These are phyloP conservation scores for Silurus glanis DNA, from an alignment of 2,113 vertebrate species.

Conservation along the genomic window DNA sequence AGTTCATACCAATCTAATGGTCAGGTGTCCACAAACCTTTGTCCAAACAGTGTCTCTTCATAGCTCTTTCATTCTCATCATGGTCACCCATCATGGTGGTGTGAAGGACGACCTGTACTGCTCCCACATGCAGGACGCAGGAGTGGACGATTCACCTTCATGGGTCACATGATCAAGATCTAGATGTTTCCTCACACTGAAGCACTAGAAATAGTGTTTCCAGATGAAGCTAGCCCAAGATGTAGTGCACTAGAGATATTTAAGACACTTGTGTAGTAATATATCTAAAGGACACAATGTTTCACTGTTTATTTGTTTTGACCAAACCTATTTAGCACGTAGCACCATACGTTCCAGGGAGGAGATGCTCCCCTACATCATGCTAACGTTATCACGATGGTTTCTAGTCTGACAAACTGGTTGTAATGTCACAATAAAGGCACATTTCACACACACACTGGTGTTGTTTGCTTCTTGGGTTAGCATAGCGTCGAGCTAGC, in stretches of 20 bases:
- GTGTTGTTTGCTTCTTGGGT: not conserved
- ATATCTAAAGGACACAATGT: not conserved
- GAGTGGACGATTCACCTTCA: not conserved
- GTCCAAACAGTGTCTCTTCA: too few species aligned
- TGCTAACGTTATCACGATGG: not conserved
- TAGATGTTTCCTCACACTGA: not conserved
- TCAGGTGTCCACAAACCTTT: too few species aligned
- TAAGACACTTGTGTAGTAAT: constrained; percentile 1
- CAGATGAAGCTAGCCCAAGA: not conserved
- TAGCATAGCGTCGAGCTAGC: not conserved
- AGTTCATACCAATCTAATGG: too few species aligned
- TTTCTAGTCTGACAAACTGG: not conserved
- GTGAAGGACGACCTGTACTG: not conserved
- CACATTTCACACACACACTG: not conserved
- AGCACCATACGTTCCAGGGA: not conserved
- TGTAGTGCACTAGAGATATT: not conserved
- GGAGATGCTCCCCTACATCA: not conserved
- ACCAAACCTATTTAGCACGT: not conserved
- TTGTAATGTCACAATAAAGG: not conserved
- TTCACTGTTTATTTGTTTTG: not conserved
- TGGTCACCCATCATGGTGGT: not conserved
- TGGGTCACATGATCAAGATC: not conserved
- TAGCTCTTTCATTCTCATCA: not conserved
- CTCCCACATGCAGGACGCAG: not conserved
- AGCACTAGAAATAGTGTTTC: not conserved